phyloP scores from a whole-genome alignment of 2,888 invertebrate species.

The Callinectes sapidus region DNA sequence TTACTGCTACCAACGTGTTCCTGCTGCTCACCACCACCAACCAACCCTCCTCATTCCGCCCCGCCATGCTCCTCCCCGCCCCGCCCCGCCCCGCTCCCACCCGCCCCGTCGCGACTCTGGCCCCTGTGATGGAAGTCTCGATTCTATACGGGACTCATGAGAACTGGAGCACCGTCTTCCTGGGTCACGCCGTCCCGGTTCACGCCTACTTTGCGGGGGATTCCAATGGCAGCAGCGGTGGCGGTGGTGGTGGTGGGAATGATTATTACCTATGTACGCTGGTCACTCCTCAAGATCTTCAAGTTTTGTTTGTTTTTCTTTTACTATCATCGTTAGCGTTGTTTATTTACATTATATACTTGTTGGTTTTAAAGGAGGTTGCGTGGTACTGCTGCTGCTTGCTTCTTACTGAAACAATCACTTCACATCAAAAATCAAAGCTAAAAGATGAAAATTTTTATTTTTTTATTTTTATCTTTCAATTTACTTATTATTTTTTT shows the following conservation, averaged over 20 bases:
- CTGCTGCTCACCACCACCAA: neutral
- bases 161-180: constrained; percentile 18
- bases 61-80: too few relatives aligned
- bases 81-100: neutral
- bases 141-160: constrained; percentile 21
- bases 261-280: neutral
- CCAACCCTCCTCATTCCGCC: neutral
- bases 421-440: too few relatives aligned
- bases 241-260: too few relatives aligned
- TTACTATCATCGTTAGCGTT: too few relatives aligned
- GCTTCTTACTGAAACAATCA: too few relatives aligned
- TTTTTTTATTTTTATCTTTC: too few relatives aligned
- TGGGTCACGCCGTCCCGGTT: neutral
- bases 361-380: too few relatives aligned
- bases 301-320: neutral
- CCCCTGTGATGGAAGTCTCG: neutral
- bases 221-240: neutral
- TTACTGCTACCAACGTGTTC: neutral
- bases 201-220: neutral
- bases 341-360: too few relatives aligned
- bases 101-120: neutral
- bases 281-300: neutral
- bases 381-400: too few relatives aligned
- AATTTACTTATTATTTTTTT: too few relatives aligned
- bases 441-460: too few relatives aligned